Evolutionary conservation across 2,113 vertebrate species (phyloP), one percentile per base, ranked within the genome.

Genomic region (Hippocampus zosterae): DNA sequence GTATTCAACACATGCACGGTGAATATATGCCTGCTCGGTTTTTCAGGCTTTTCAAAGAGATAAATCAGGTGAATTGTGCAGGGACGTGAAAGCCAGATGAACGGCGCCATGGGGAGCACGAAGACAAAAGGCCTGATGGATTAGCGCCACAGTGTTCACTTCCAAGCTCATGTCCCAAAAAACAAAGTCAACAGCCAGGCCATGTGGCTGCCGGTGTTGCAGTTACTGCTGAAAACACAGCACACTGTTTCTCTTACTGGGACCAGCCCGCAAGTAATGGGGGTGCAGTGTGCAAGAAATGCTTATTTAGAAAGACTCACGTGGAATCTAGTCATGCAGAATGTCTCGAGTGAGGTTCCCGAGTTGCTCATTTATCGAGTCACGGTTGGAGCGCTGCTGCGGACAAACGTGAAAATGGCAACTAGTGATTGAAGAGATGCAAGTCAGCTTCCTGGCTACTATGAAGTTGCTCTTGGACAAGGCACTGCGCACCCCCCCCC

Each of bases 91-190:
- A 83, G 79, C 84, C 75, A 67, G 76, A 80, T 82, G 84, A 82
- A 85, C 76, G 83, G 79, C 85, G 82, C 78, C 60, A 33, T 13
- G 44, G 72, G 82, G 80, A 82, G 13, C 52, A 19, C 12, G 33
- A 70, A 81, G 85, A 92, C 91, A 92, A 92, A 42, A 90, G 83
- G 76, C 78, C 83, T 85, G 86, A 88, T 85, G 86, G 90, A 91
- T 91, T 88, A 90, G 73, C 73, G 67, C 72, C 79, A 82, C 84
- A 79, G 75, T 79, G 80, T 78, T 85, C 76, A 65, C 82, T 82
- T 73, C 75, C 78, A 77, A 78, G 85, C 80, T 61, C 18, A 1
- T 61, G 73, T 84, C 74, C 78, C 81, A 78, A 82, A 37, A 82
- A 85, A 90, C 85, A 91, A 85, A 89, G 85, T 88, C 79, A 81